Base-by-base conservation (phyloP, 1,140 invertebrate genomes). In the Papilio xuthus region DNA sequence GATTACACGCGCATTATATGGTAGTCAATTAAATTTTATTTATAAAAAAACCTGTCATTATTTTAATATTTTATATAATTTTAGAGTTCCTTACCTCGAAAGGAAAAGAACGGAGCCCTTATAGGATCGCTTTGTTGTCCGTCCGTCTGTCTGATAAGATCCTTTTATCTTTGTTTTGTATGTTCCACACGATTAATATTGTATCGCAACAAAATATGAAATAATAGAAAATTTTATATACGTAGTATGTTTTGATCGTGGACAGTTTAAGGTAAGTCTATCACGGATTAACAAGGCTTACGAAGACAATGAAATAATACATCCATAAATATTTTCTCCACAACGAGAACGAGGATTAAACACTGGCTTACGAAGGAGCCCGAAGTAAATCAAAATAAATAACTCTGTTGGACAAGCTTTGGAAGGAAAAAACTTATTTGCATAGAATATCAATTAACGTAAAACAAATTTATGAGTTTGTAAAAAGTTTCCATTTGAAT, bases 351-450 rank as follows among this genome's bases (percentile, higher is more conserved):
- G 60, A 67, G 60, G 60, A 67, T 67, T 67, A 67, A 67, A 67
- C 60, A 12, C 13, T 67, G 60, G 60, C 60, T 67, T 67, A 67
- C 60, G 26, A 28, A 28, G 26, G 60, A 67, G 28, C 13, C 26
- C 26, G 60, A 28, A 67, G 26, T 67, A 67, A 67, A 67, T 67
- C 60, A 67, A 67, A 67, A 67, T 67, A 67, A 67, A 67, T 67
- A 67, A 67, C 60, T 67, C 23, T 63, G 60, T 26, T 6, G 26
- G 60, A 67, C 60, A 26, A 28, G 26, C 60, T 67, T 67, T 60
- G 56, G 12, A 67, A 15, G 4, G 60, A 20, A 67, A 67, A 28
- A 67, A 28, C 13, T 12, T 18, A 15, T 67, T 67, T 67, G 60
- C 13, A 18, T 67, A 13, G 10, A 26, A 56, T 6, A 53, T 53